These are phyloP conservation scores for Eolophus roseicapilla DNA, from an alignment of 2,113 vertebrate species.

Conservation along the genomic window DNA sequence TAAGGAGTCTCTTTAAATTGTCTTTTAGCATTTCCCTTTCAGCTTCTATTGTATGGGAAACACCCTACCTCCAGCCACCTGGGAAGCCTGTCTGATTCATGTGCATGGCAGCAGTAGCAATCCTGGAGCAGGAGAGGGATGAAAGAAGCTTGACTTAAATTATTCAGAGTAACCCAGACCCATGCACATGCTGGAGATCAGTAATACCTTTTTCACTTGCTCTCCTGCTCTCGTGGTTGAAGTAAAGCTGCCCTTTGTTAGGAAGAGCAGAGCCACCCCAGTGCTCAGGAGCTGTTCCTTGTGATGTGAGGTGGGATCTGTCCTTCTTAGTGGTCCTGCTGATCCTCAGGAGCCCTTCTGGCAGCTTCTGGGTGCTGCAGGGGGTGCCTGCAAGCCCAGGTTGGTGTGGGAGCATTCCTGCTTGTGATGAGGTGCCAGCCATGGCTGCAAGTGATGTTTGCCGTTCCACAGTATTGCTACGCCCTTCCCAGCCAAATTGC, in stretches of 20 bases:
- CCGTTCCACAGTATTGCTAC: not conserved
- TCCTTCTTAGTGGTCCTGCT: not conserved
- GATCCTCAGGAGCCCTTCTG: not conserved
- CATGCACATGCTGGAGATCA: not conserved
- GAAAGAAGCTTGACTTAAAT: constrained; percentile 31
- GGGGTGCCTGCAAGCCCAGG: not conserved
- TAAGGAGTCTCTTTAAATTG: constrained; percentile 21
- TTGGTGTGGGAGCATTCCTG: fast-evolving
- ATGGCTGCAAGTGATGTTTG: not conserved
- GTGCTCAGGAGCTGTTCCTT: not conserved
- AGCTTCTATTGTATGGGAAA: not conserved
- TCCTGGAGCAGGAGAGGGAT: not conserved
- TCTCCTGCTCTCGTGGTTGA: fast-evolving
- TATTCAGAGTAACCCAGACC: constrained; percentile 12
- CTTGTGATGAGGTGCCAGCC: not conserved
- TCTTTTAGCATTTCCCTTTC: not conserved
- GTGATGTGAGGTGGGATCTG: not conserved
- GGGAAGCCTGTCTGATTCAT: not conserved
- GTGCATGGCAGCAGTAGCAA: not conserved
- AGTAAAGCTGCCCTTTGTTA: not conserved
- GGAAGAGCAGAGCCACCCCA: not conserved
- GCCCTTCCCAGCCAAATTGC: not conserved
- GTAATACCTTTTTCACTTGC: not conserved
- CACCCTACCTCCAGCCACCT: not conserved
- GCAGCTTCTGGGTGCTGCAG: not conserved